These are phyloP conservation scores for Montipora efflorescens DNA, from an alignment of 64 coral and sea anemone genomes.

Conservation along the genomic window DNA sequence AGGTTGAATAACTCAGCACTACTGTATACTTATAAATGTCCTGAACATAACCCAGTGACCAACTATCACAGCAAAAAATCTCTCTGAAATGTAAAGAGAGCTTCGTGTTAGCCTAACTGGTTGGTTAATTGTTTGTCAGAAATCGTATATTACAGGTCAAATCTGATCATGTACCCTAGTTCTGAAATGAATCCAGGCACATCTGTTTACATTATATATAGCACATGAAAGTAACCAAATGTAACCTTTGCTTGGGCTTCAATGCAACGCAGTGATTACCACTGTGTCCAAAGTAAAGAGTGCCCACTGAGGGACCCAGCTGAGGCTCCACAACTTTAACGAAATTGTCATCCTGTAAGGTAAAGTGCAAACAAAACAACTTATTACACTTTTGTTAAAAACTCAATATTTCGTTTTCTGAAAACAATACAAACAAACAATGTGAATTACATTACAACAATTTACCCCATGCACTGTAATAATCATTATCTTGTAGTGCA, in stretches of 20 bases:
- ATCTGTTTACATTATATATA: not conserved
- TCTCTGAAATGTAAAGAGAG: not conserved
- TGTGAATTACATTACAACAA: not conserved
- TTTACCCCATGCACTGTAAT: slow-evolving; percentile 83
- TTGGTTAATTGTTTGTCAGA: slow-evolving; percentile 7
- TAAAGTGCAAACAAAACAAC: no score
- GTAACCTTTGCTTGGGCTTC: not conserved
- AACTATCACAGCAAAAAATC: not conserved
- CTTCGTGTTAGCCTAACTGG: not conserved
- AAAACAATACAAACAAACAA: no score
- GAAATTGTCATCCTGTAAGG: no score
- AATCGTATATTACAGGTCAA: not conserved
- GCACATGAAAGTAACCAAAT: not conserved
- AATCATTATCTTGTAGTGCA: slow-evolving; percentile 59
- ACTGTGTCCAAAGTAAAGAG: no score
- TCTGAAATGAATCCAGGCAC: not conserved
- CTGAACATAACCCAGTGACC: slow-evolving; percentile 24
- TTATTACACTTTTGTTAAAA: not conserved
- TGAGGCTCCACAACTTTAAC: no score
- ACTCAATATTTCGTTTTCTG: not conserved
- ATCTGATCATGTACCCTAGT: not conserved
- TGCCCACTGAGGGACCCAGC: no score
- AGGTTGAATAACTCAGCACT: not conserved
- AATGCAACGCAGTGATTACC: not conserved
- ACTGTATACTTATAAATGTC: not conserved